Evolutionary conservation across 2,797 vertebrate species (phyloP), one percentile per base, ranked within the genome.

Genomic region (Myotis planiceps): DNA sequence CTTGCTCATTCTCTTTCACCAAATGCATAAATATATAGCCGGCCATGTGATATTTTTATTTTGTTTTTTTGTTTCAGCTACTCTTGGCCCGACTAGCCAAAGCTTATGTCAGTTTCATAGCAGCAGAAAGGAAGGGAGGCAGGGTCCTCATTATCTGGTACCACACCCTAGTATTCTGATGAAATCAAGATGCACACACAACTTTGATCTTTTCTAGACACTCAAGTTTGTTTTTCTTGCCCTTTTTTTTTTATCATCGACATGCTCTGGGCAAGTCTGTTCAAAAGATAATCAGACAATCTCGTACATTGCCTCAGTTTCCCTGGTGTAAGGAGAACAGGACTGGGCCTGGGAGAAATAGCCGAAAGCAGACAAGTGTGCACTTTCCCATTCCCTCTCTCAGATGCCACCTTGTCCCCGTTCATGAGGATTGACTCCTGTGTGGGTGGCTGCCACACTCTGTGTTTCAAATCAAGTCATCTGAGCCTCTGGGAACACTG

Each of bases 81-180:
- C 42, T 89, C 86, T 68, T 90, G 92, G 14, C 29, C 72, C 75
- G 65, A 65, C 49, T 97, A 49, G 68, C 82, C 49, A 94, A 81
- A 93, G 55, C 12, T 83, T 79, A 27, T 55, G 42, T 88, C 74
- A 78, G 25, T 53, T 84, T 93, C 27, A 27, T 2, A 42, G 58
- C 5, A 27, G n/a, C 58, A 92, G 66, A 93, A 87, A 84, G 49
- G 47, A 92, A 88, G 69, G 47, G 42, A 83, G 82, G 53, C 47
- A 25, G 78, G 21, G 29, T 82, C 84, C 74, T 60, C 12, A 42
- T 88, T 80, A 69, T 75, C 69, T 66, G 2, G 21, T 45, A n/a
- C 39, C n/a, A 32, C 25, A 69, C 58, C 49, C 69, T 63, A 3
- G 19, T 65, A 25, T 47, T 55, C 39, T 78, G 81, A 83, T 89